These are phyloP conservation scores for Trisateles emortualis DNA, from an alignment of 2,888 invertebrate genomes.

Conservation along the genomic window DNA sequence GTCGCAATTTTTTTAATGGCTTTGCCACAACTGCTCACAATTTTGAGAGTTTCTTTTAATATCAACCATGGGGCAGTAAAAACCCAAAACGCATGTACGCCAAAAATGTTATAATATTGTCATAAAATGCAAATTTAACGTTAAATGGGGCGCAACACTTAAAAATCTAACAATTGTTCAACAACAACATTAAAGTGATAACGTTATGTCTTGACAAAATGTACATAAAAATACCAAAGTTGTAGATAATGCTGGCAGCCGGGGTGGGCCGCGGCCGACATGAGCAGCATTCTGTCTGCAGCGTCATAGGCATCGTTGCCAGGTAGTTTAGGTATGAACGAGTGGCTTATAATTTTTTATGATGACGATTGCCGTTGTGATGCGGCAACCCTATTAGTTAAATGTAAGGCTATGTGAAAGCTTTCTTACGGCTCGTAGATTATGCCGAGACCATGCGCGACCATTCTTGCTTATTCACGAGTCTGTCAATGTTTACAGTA, in stretches of 20 bases:
- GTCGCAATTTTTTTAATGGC: conserved; percentile 51
- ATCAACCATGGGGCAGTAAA: conserved; percentile 72
- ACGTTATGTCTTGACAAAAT: conserved; percentile 43
- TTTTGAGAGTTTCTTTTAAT: conserved; percentile 44
- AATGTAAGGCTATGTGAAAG: no score
- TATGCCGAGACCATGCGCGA: no score
- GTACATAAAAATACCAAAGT: conserved; percentile 34
- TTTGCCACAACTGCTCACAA: conserved; percentile 53
- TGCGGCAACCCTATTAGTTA: neutral
- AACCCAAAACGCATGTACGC: conserved; percentile 72
- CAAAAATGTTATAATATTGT: conserved; percentile 72
- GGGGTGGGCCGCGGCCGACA: neutral
- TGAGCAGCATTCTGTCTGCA: neutral
- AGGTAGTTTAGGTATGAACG: neutral
- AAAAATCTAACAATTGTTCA: conserved; percentile 75
- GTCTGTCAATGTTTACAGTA: no score
- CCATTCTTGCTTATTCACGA: no score
- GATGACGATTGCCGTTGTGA: neutral
- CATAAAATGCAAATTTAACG: conserved; percentile 74
- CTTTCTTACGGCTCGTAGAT: no score
- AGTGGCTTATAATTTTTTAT: no score
- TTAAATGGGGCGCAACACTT: conserved; percentile 78
- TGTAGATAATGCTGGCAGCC: conserved; percentile 17
- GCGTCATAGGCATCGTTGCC: neutral
- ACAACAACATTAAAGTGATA: conserved; percentile 73